These are phyloP conservation scores for Heliothis subflexa DNA, from an alignment of 1,140 invertebrate genomes.

Conservation along the genomic window DNA sequence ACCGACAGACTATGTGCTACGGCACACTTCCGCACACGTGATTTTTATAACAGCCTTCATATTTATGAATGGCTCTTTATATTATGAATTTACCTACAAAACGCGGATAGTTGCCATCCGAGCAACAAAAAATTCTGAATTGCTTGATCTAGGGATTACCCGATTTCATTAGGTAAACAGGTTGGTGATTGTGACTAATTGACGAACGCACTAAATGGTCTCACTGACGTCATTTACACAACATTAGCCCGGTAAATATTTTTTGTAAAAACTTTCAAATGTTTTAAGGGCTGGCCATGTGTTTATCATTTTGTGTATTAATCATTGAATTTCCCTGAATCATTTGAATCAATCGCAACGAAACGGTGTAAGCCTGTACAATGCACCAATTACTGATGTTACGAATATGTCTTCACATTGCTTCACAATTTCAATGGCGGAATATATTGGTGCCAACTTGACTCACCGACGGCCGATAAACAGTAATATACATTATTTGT, in stretches of 20 bases:
- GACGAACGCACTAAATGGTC: too few species aligned
- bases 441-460: conserved; percentile 4
- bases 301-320: background rate
- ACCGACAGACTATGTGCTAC: background rate
- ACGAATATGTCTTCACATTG: background rate
- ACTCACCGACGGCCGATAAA: background rate
- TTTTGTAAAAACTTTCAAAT: too few species aligned
- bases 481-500: background rate
- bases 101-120: too few species aligned
- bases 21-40: background rate
- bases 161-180: too few species aligned
- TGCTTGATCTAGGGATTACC: too few species aligned
- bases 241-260: too few species aligned
- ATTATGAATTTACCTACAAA: too few species aligned
- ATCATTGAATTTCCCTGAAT: background rate
- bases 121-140: too few species aligned
- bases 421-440: background rate
- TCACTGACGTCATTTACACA: too few species aligned
- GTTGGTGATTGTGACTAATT: too few species aligned
- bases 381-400: background rate
- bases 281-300: too few species aligned
- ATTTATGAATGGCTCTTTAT: background rate
- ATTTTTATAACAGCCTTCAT: background rate
- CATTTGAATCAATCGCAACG: background rate
- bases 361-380: background rate